Evolutionary conservation across 2,888 invertebrate genomes (phyloP), one percentile per base, ranked within the genome.

Genomic region (Limnephilus rhombicus): DNA sequence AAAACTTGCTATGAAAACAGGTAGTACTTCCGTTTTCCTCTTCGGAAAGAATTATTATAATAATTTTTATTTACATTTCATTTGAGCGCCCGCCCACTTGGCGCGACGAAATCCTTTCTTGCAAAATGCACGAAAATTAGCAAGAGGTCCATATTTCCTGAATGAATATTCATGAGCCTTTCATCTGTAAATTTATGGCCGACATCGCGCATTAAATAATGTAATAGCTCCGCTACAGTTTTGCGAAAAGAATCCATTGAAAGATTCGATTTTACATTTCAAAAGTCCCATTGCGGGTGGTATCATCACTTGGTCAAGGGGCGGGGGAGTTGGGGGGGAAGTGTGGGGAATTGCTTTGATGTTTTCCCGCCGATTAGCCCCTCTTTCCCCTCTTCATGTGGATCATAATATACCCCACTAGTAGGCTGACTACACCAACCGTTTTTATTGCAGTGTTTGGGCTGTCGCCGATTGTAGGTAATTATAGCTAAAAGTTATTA

Each of bases 341-440:
- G 93, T 90, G 92, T 89, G 93, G 94, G 91, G 94, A 94, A 94
- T 94, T 94, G 94, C 95, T 95, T 94, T 94, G 94, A 94, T 95
- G 95, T 95, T 95, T 95, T 95, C 94, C 95, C 94, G 92, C 94
- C 95, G 95, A 95, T 95, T 95, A 95, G 95, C 95, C 94, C 82
- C 87, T 53, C 91, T 34, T 34, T 80, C 82, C 89, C 95, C 95
- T 95, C 95, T 95, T 94, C 95, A 95, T 94, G 4, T 34, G 82
- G 34, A 82, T 37, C 83, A 41, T 94, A 94, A 45, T 45, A 12
- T 94, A 94, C 94, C 94, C 94, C 95, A 94, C 37, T 41, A 31
- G 92, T 93, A 94, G 93, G 93, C 93, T 53, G 53, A 53, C 68
- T 18, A 24, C 24, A 24, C 24, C 5, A 24, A 5, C 24, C 18